phyloP scores from a whole-genome alignment of 2,113 vertebrate species.

The Aptenodytes forsteri region DNA sequence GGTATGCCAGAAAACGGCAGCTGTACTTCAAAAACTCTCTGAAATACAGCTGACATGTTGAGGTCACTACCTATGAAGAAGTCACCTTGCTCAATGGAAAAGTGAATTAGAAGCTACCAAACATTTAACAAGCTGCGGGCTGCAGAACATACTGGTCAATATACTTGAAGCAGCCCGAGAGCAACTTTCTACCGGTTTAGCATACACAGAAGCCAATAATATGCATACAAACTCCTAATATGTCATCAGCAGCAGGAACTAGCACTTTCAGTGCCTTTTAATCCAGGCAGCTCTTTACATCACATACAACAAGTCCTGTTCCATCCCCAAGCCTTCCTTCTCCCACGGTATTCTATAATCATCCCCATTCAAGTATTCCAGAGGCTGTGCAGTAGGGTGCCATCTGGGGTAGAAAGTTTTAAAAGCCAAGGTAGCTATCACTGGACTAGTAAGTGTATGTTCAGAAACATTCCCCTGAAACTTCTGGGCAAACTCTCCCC shows the following conservation, averaged over 20 bases:
- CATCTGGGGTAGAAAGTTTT: neutral
- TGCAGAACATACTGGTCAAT: neutral
- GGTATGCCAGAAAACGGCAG: neutral
- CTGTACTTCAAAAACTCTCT: neutral
- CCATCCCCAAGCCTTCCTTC: neutral
- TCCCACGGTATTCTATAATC: neutral
- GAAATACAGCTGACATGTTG: neutral
- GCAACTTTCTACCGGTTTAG: neutral
- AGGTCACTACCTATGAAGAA: neutral
- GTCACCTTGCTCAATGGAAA: neutral
- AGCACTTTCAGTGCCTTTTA: neutral
- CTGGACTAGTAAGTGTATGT: neutral
- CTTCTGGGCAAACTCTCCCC: neutral
- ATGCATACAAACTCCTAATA: neutral
- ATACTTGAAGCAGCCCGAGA: neutral
- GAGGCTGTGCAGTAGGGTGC: neutral
- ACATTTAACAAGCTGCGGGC: neutral
- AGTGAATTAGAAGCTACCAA: neutral
- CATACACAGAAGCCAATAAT: neutral
- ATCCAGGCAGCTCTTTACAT: neutral
- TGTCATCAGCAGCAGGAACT: neutral
- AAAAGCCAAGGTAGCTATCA: neutral
- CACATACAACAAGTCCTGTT: neutral
- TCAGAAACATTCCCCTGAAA: neutral
- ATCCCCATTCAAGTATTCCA: neutral